Conservation (phyloP, 2,888 invertebrate genomes). For the Tipula lateralis region DNA sequence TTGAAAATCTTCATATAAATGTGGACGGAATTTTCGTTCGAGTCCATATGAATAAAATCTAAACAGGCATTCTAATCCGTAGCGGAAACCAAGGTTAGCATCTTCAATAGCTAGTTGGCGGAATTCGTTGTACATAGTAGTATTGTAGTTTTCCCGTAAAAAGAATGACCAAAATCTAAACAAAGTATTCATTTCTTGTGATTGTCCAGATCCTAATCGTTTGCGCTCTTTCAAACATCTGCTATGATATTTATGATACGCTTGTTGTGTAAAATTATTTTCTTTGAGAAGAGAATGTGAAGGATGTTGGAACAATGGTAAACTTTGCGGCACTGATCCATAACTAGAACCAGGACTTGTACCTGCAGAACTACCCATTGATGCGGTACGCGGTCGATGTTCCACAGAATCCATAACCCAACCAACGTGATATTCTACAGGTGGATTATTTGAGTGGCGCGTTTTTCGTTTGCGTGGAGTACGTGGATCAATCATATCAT, state of each 20-base stretch:
- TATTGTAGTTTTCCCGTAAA: conserved; percentile 94
- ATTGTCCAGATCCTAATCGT: conserved; percentile 87
- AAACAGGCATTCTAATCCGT: conserved; percentile 81
- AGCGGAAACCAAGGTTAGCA: conserved; percentile 83
- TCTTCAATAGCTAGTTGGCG: conserved; percentile 86
- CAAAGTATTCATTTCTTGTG: conserved; percentile 98
- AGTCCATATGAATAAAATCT: conserved; percentile 97
- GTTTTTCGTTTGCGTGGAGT: conserved; percentile 83
- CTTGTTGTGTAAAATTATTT: conserved; percentile 96
- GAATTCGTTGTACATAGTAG: conserved; percentile 97
- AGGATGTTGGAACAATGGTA: conserved; percentile 93
- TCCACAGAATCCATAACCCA: conserved; percentile 95
- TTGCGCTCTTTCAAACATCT: conserved; percentile 87
- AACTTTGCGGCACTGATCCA: conserved; percentile 73
- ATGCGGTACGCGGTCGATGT: conserved; percentile 72
- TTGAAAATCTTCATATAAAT: conserved; percentile 94
- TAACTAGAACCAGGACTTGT: conserved; percentile 72
- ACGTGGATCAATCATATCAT: conserved; percentile 57
- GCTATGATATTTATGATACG: conserved; percentile 93
- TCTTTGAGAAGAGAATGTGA: conserved; percentile 90
- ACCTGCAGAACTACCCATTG: conserved; percentile 75
- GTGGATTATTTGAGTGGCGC: conserved; percentile 88
- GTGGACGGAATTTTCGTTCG: conserved; percentile 92
- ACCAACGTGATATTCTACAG: conserved; percentile 90
- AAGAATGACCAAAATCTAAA: conserved; percentile 99